phyloP scores from a whole-genome alignment of 2,888 invertebrate genomes.

The Pristionchus maxplancki region DNA sequence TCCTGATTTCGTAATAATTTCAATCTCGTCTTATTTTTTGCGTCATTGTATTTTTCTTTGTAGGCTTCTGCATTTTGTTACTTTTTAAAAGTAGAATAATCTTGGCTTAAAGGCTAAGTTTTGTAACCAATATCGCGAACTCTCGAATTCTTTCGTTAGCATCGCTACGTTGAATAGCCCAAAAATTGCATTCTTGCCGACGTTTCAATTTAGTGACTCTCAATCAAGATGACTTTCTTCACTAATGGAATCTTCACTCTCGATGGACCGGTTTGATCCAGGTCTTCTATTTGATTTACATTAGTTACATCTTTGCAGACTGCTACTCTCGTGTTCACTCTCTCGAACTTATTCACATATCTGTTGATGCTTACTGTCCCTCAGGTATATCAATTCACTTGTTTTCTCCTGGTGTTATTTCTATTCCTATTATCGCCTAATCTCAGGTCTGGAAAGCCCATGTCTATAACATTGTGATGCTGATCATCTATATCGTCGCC shows the following conservation, averaged over 20 bases:
- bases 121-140: too few relatives aligned
- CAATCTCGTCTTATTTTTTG: too few relatives aligned
- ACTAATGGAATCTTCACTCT: constrained; percentile 4
- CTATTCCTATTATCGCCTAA: too few relatives aligned
- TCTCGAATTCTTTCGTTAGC: too few relatives aligned
- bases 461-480: background rate
- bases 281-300: background rate
- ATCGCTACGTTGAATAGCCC: too few relatives aligned
- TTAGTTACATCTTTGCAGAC: background rate
- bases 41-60: too few relatives aligned
- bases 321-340: background rate
- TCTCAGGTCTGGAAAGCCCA: background rate
- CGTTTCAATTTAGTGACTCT: background rate
- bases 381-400: background rate
- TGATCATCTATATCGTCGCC: background rate
- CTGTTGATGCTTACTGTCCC: background rate
- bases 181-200: too few relatives aligned
- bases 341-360: background rate
- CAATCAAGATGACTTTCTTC: background rate
- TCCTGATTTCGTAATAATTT: too few relatives aligned
- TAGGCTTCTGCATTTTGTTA: too few relatives aligned
- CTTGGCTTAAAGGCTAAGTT: too few relatives aligned
- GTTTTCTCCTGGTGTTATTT: too few relatives aligned
- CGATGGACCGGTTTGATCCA: background rate
- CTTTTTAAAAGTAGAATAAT: too few relatives aligned